A percentile compares a stretch with the other conserved stretches of the same genome.
phyloP scores from a whole-genome alignment of 37 sponge, comb jelly and placozoan genomes.

The Corticium candelabrum region DNA sequence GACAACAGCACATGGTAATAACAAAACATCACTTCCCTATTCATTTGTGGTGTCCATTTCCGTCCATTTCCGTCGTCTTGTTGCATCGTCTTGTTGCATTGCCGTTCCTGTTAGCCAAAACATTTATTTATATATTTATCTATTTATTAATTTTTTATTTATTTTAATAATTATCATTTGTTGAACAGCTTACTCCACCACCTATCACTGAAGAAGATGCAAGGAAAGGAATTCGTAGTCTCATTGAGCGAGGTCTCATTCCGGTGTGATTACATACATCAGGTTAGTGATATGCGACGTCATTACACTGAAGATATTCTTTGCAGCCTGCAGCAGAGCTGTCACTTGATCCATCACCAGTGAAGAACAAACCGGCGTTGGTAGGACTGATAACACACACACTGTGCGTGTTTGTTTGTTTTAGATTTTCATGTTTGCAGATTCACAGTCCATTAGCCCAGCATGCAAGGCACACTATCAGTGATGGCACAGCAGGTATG shows the following conservation, averaged over 20 bases:
- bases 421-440: neutral
- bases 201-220: constrained; percentile 57
- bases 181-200: constrained; percentile 58
- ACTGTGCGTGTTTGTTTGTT: no score
- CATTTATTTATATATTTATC: no score
- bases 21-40: no score
- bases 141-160: no score
- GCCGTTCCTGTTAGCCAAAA: no score
- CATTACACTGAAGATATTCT: neutral
- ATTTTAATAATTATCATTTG: no score
- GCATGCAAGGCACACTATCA: neutral
- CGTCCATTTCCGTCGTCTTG: no score
- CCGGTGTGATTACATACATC: no score
- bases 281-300: neutral
- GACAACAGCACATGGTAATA: no score
- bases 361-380: constrained; percentile 25
- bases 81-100: no score
- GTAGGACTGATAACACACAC: neutral
- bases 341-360: constrained; percentile 60
- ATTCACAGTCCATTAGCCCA: neutral
- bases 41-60: no score
- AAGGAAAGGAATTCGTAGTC: constrained; percentile 75
- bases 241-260: constrained; percentile 88
- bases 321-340: constrained; percentile 68
- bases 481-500: neutral